phyloP scores from a whole-genome alignment of 2,113 vertebrate species.

The Cephalopholis sonnerati region DNA sequence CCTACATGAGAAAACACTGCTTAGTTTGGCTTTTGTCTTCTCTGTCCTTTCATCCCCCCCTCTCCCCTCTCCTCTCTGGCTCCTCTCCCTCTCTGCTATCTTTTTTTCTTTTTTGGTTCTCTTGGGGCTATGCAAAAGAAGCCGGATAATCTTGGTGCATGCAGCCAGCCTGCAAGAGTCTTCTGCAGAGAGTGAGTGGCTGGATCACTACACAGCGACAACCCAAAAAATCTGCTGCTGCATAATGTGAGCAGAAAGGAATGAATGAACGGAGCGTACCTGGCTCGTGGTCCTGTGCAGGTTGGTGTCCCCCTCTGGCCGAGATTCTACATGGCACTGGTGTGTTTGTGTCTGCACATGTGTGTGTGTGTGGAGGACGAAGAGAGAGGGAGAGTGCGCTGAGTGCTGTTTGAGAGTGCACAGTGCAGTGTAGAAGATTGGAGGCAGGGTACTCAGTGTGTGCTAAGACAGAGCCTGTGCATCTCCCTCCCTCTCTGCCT shows the following conservation, averaged over 20 bases:
- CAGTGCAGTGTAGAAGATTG: conserved; percentile 73
- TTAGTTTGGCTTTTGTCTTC: conserved; percentile 39
- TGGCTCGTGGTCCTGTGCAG: conserved; percentile 72
- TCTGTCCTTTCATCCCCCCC: conserved; percentile 14
- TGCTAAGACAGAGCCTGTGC: conserved; percentile 67
- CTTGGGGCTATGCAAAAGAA: conserved; percentile 72
- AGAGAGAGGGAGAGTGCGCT: conserved; percentile 42
- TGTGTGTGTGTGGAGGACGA: conserved; percentile 31
- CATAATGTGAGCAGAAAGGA: conserved; percentile 32
- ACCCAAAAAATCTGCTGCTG: conserved; percentile 40
- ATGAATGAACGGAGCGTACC: conserved; percentile 66
- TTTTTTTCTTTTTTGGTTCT: conserved; percentile 47
- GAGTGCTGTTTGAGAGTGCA: conserved; percentile 67
- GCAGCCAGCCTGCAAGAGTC: conserved; percentile 65
- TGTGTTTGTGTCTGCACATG: conserved; percentile 46
- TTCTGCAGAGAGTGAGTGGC: conserved; percentile 64
- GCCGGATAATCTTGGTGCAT: conserved; percentile 77
- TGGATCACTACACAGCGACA: conserved; percentile 44
- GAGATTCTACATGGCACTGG: conserved; percentile 72
- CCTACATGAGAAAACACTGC: conserved; percentile 36
- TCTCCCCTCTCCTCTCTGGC: conserved; percentile 1
- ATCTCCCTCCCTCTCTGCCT: conserved; percentile 30
- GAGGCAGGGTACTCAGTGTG: conserved; percentile 69
- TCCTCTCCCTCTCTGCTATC: conserved; percentile 40
- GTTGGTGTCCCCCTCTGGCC: conserved; percentile 63